Evolutionary conservation across 2,797 vertebrate genomes (phyloP).

Genomic region (Furcifer pardalis): DNA sequence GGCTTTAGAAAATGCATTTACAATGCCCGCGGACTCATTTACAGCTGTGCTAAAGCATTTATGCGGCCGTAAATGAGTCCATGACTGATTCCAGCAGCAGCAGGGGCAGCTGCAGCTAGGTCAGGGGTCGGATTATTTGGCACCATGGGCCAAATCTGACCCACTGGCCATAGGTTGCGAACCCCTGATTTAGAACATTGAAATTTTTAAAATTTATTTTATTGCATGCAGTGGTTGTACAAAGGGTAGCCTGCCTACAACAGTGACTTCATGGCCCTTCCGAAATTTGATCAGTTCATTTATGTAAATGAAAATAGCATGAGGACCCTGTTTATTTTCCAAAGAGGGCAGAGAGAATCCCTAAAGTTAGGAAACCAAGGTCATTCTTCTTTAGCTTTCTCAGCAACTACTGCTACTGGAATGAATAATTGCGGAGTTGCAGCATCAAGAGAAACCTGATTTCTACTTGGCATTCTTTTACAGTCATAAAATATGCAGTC

Average conservation of each 20-base stretch:
- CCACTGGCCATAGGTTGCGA: too few species aligned
- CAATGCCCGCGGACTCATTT: too few species aligned
- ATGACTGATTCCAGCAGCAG: too few species aligned
- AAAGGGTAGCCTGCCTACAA: background rate
- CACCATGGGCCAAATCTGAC: too few species aligned
- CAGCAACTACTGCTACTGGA: conserved; percentile 51
- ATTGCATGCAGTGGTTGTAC: background rate
- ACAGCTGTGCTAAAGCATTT: too few species aligned
- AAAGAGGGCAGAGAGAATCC: conserved; percentile 55
- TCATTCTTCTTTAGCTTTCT: conserved; percentile 62
- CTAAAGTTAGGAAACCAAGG: conserved; percentile 68
- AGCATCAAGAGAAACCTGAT: conserved; percentile 41
- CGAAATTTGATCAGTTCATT: conserved; percentile 22
- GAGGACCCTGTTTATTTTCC: conserved; percentile 3
- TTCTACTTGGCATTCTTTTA: conserved; percentile 43
- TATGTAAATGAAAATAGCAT: conserved; percentile 33
- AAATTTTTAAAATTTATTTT: background rate
- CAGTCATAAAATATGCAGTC: conserved; percentile 38
- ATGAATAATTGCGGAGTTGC: conserved; percentile 58
- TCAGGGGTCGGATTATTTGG: too few species aligned
- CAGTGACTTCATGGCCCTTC: background rate
- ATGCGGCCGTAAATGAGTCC: too few species aligned
- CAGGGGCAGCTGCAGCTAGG: too few species aligned
- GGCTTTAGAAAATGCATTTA: too few species aligned
- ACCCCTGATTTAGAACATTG: too few species aligned